Base-by-base conservation (phyloP, 2,888 invertebrate genomes). In the Pristionchus japonicus region DNA sequence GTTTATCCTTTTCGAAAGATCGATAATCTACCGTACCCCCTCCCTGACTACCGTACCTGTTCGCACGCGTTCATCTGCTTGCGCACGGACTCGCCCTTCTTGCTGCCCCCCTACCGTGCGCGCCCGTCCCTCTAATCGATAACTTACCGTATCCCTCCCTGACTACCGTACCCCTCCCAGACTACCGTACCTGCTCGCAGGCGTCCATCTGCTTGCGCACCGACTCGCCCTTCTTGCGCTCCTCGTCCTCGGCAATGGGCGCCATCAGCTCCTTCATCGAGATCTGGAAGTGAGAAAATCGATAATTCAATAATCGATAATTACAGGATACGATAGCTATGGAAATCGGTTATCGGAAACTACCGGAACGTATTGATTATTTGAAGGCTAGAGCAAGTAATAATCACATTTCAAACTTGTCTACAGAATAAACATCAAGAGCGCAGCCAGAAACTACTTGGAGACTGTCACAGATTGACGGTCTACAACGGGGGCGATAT, bases 121-220 rank as follows among this genome's bases (percentile, higher is more conserved):
- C 64, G 1, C 0, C 31, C n/a, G 7, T 64, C n/a, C 31, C 31
- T 23, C 64, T 6, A 64, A 64, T 64, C 64, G 13, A 64, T 64
- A 64, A 4, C 7, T n/a, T n/a, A n/a, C n/a, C n/a, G n/a, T n/a
- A n/a, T n/a, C n/a, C n/a, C n/a, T n/a, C n/a, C n/a, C n/a, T 27
- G 27, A 4, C 31, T 64, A 64, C 64, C 64, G 31, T 64, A 64
- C 0, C 6, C 87, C 47, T 90, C 89, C 57, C 67, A 88, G 9
- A 89, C 27, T 52, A 92, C 89, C 92, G 88, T 64, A 93, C 83
- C 88, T 92, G 92, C 52, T 93, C 93, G 92, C 93, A 93, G 13
- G 91, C 88, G 34, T 89, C 91, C 17, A 90, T 86, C 88, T 93
- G 93, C 52, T 88, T 86, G 15, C 88, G 85, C 15, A 93, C 91